Base-by-base conservation (phyloP, 1,140 invertebrate species). In the Penaeus japonicus region DNA sequence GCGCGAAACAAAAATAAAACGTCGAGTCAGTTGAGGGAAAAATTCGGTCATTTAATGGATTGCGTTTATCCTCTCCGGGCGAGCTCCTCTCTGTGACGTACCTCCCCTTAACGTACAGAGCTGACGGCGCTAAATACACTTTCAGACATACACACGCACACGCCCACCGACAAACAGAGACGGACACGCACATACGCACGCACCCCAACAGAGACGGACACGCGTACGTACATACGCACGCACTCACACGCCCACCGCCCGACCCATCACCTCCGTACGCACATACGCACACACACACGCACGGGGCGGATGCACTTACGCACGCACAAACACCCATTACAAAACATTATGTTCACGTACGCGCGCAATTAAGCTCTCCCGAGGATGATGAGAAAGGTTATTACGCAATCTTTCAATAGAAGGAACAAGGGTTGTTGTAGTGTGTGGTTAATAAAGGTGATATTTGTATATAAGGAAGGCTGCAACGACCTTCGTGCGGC, bases 1-100 rank as follows among this genome's bases (percentile, higher is more conserved):
- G 39, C 39, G 39, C 39, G 39, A 39, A 39, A 39, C 39, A 39
- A 39, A 39, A 39, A 39, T 39, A 39, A n/a, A 39, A 39, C 39
- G 39, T 39, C 4, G 39, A 39, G 39, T 39, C 39, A 39, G 39
- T 39, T 39, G 39, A 22, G 32, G 73, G 47, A 77, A 77, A 39
- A 77, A 77, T 32, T 77, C 73, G 73, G 32, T 77, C 32, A 77
- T 77, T 77, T 77, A 77, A 77, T 77, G 73, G 73, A 77, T 77
- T 77, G 73, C 73, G 73, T 77, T 77, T 77, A 77, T 77, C 73
- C 47, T 77, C 73, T 77, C 47, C 12, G 39, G 73, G 73, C 73
- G 73, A 24, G 73, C 73, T 32, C 73, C 73, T 77, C 17, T 17
- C 27, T 39, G 73, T 39, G 7, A 20, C 73, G 73, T 77, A 77